phyloP scores from a whole-genome alignment of 2,797 vertebrate genomes.

The Anniella stebbinsi region DNA sequence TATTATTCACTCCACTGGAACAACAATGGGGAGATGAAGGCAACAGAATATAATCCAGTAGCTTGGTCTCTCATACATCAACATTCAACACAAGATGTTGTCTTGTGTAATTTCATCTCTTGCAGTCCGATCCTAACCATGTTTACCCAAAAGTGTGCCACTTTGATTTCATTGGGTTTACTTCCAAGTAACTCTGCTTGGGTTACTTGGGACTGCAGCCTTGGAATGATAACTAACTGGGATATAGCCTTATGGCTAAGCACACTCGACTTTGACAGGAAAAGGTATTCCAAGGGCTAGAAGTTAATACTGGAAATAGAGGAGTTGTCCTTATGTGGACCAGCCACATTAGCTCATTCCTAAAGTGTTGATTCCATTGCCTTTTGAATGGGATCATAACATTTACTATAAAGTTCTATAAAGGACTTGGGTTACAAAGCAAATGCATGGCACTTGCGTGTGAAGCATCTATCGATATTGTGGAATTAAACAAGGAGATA shows the following conservation, averaged over 20 bases:
- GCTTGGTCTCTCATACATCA: not conserved
- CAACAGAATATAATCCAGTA: not conserved
- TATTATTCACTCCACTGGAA: not conserved
- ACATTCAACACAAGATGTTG: not conserved
- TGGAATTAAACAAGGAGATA: not conserved
- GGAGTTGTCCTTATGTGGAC: not conserved
- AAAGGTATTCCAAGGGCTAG: not conserved
- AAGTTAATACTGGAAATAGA: not conserved
- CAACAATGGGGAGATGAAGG: not conserved
- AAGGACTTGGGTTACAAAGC: not conserved
- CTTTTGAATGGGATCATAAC: not conserved
- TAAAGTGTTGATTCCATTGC: not conserved
- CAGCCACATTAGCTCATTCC: not conserved
- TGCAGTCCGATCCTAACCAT: no score
- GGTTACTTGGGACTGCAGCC: not conserved
- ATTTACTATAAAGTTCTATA: not conserved
- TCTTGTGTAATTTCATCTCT: not conserved
- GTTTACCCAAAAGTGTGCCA: not conserved
- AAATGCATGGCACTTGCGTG: not conserved
- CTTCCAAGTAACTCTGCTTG: not conserved
- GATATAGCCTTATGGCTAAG: not conserved
- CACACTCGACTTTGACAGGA: not conserved
- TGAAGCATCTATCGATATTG: not conserved
- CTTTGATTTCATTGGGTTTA: not conserved
- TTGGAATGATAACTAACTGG: not conserved